phyloP scores from a whole-genome alignment of 64 coral and sea anemone genomes.

The Montipora capricornis region DNA sequence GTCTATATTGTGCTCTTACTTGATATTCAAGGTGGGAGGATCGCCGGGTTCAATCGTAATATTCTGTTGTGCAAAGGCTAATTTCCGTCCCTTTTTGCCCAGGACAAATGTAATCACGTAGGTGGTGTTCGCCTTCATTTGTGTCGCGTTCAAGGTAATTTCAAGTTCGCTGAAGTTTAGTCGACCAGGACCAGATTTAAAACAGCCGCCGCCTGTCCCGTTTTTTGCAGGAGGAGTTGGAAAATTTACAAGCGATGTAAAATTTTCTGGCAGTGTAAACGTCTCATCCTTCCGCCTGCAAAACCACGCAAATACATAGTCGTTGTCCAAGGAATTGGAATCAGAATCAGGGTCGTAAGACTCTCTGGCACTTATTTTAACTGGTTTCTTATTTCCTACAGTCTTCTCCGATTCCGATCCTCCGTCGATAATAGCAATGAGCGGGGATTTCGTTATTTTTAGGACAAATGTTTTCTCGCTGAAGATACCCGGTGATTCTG shows the following conservation, averaged over 20 bases:
- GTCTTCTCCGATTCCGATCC: slow-evolving; percentile 21
- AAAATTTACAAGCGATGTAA: not conserved
- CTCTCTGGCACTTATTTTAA: not conserved
- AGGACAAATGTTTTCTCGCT: not conserved
- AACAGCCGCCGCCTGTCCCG: slow-evolving; percentile 43
- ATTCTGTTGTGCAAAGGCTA: not conserved
- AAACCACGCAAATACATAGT: slow-evolving; percentile 30
- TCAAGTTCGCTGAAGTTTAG: not conserved
- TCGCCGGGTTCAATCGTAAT: not conserved
- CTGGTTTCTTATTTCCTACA: not conserved
- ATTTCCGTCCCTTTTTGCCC: not conserved
- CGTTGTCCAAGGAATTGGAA: not conserved
- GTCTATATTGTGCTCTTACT: slow-evolving; percentile 13
- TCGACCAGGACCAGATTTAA: slow-evolving; percentile 42
- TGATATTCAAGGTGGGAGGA: slow-evolving; percentile 30
- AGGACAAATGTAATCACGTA: slow-evolving; percentile 33
- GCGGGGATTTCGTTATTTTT: not conserved
- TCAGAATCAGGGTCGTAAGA: slow-evolving; percentile 39
- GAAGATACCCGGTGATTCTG: not conserved
- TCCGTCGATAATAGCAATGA: slow-evolving; percentile 11
- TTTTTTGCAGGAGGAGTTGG: not conserved
- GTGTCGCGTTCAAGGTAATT: not conserved
- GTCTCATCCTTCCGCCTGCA: not conserved
- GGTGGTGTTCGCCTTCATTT: slow-evolving; percentile 27
- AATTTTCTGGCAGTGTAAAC: not conserved